Percentiles rank a stretch among this genome's conserved stretches.
Evolutionary conservation across 2,888 invertebrate species (phyloP).

Genomic region (Amiota communis): DNA sequence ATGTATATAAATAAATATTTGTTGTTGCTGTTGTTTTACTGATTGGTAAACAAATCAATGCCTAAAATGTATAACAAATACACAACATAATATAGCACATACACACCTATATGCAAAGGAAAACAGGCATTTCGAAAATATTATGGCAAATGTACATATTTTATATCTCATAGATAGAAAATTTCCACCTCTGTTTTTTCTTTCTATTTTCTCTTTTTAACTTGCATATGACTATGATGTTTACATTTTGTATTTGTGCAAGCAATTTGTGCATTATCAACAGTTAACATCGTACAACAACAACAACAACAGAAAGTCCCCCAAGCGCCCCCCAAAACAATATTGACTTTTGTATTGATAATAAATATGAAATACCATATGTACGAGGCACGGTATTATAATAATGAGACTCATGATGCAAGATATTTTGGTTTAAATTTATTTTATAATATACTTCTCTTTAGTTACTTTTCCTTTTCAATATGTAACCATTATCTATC

Average conservation of each 20-base stretch:
- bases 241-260: slow-evolving; percentile 34
- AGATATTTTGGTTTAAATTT: too few relatives aligned
- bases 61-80: slow-evolving; percentile 16
- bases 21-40: slow-evolving; percentile 8
- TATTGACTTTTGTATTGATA: slow-evolving; percentile 11
- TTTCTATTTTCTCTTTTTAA: not conserved
- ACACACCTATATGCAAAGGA: not conserved
- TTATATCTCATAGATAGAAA: slow-evolving; percentile 8
- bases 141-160: slow-evolving; percentile 6
- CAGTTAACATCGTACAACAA: slow-evolving; percentile 25
- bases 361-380: not conserved
- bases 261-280: slow-evolving; percentile 47
- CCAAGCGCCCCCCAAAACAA: not conserved
- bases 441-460: too few relatives aligned
- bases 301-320: not conserved
- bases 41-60: slow-evolving; percentile 10
- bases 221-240: not conserved
- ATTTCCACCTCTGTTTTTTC: not conserved
- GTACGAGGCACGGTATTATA: too few relatives aligned
- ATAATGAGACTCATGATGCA: too few relatives aligned
- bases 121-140: not conserved
- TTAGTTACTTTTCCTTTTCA: too few relatives aligned
- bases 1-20: slow-evolving; percentile 13
- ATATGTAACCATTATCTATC: too few relatives aligned
- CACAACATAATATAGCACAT: not conserved